Evolutionary conservation across 2,113 vertebrate genomes (phyloP).

Genomic region (Chrysochloris asiatica): DNA sequence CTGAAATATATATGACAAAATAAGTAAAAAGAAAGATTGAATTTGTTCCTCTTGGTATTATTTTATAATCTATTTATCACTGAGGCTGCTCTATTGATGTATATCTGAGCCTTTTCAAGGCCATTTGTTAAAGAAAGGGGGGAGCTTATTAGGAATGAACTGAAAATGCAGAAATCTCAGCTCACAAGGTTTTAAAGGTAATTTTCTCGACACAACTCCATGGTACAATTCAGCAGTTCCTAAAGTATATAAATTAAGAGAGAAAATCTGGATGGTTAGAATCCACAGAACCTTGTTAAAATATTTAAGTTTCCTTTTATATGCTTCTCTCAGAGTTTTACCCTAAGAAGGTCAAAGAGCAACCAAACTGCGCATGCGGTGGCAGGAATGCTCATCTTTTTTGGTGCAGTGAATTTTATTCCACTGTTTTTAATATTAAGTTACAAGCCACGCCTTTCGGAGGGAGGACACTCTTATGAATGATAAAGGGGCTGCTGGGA

Average conservation of each 20-base stretch:
- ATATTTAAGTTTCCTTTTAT: neutral
- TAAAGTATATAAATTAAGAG: constrained; percentile 3
- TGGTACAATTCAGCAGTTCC: neutral
- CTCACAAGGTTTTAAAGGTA: constrained; percentile 9
- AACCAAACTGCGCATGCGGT: neutral
- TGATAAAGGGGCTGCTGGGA: neutral
- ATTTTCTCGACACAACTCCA: constrained; percentile 12
- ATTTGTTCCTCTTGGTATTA: neutral
- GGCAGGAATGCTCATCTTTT: neutral
- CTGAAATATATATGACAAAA: neutral
- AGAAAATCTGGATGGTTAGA: neutral
- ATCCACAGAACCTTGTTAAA: neutral
- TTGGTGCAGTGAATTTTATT: constrained; percentile 5
- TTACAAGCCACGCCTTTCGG: neutral
- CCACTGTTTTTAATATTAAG: constrained; percentile 39
- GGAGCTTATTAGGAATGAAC: neutral
- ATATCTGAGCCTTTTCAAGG: constrained; percentile 2
- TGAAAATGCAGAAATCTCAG: neutral
- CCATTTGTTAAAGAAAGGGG: neutral
- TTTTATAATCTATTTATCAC: neutral
- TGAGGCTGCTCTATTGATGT: neutral
- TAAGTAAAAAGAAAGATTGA: neutral
- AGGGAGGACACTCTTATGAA: neutral
- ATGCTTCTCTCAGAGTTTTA: neutral
- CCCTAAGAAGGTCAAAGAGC: neutral